Conservation (phyloP, 2,888 invertebrate genomes). For the Ischnura elegans region DNA sequence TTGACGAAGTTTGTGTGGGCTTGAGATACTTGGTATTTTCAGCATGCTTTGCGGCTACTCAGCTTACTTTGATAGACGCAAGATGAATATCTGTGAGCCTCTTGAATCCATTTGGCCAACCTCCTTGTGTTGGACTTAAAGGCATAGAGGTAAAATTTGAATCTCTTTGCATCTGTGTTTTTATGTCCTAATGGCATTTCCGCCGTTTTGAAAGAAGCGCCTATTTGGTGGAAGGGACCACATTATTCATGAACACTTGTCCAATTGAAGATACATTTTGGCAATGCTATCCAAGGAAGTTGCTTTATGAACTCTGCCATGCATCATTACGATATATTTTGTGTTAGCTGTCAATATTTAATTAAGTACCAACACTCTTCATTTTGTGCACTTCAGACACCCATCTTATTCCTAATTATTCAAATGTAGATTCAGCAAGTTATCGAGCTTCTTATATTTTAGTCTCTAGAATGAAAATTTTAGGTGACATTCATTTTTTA, state of each 20-base stretch:
- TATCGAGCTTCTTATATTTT: not conserved
- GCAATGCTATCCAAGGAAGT: not conserved
- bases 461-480: too few species aligned
- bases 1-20: constrained; percentile 53
- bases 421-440: not conserved
- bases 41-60: constrained; percentile 64
- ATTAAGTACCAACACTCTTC: not conserved
- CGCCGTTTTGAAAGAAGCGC: not conserved
- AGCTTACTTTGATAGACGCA: constrained; percentile 63
- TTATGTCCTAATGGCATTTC: constrained; percentile 49
- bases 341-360: not conserved
- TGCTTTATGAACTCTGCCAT: not conserved
- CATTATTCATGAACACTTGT: not conserved
- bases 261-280: not conserved
- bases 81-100: constrained; percentile 53
- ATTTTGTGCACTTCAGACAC: not conserved
- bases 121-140: constrained; percentile 59
- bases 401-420: not conserved
- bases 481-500: not conserved
- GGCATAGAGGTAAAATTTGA: constrained; percentile 65
- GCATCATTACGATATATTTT: not conserved
- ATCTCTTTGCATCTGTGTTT: constrained; percentile 64
- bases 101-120: constrained; percentile 55
- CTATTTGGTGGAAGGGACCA: not conserved
- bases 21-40: constrained; percentile 67